These are phyloP conservation scores for Campylorhamphus procurvoides DNA, from an alignment of 2,113 vertebrate species.

Conservation along the genomic window DNA sequence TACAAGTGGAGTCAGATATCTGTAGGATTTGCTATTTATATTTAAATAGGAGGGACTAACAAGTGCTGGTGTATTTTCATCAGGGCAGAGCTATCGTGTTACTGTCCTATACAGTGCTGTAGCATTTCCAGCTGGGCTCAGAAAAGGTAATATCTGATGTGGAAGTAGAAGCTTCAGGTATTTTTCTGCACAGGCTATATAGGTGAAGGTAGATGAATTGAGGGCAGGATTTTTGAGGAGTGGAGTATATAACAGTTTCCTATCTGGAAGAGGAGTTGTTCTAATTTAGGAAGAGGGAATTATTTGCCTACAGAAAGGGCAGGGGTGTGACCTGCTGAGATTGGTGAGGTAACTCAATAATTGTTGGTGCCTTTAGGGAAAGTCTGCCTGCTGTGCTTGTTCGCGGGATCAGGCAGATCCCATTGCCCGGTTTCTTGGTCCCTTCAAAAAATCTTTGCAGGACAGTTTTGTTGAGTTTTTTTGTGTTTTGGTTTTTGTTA, in stretches of 20 bases:
- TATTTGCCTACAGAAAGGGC: background rate
- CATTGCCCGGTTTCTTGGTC: background rate
- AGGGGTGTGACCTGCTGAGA: background rate
- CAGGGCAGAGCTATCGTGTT: background rate
- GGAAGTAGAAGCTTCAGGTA: background rate
- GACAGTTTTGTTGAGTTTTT: background rate
- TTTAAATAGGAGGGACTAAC: background rate
- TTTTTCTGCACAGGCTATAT: background rate
- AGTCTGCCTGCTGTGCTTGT: background rate
- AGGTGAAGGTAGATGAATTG: background rate
- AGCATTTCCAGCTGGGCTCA: background rate
- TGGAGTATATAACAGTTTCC: background rate
- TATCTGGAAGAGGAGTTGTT: background rate
- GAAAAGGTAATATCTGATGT: background rate
- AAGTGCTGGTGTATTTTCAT: background rate
- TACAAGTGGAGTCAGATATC: background rate
- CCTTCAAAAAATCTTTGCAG: background rate
- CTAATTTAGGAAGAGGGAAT: slow-evolving; percentile 10
- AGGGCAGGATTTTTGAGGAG: background rate
- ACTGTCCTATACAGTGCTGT: fast-evolving
- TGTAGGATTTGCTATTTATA: slow-evolving; percentile 8
- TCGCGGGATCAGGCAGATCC: background rate
- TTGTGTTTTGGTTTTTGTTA: background rate
- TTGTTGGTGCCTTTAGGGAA: background rate
- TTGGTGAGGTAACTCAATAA: background rate